Evolutionary conservation across 2,888 invertebrate species (phyloP).

Genomic region (Ophioninae sp.): DNA sequence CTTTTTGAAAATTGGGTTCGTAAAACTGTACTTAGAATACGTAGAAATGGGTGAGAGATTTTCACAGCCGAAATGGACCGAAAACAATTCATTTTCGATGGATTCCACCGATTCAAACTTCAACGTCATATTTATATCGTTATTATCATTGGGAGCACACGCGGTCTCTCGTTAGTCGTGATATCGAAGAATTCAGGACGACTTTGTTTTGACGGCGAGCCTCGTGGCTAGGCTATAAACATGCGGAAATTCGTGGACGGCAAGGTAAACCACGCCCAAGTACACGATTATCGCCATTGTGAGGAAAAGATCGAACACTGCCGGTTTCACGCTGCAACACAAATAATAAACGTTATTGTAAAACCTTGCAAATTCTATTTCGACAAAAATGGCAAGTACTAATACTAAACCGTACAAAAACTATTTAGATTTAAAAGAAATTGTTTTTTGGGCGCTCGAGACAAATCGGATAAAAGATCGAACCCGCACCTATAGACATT

Average conservation of each 20-base stretch:
- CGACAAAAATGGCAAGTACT: no score
- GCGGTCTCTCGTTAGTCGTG: background rate
- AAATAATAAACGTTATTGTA: slow-evolving; percentile 61
- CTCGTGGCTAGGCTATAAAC: slow-evolving; percentile 84
- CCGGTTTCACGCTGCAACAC: slow-evolving; percentile 95
- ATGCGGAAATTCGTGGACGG: slow-evolving; percentile 87
- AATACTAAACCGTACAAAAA: no score
- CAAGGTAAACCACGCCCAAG: slow-evolving; percentile 91
- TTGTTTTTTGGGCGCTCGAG: no score
- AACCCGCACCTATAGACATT: slow-evolving; percentile 91
- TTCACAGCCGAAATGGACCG: no score
- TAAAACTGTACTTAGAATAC: no score
- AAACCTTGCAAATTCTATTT: background rate
- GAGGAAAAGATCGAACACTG: slow-evolving; percentile 97
- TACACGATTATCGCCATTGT: slow-evolving; percentile 93
- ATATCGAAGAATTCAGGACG: slow-evolving; percentile 67
- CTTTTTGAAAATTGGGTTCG: no score
- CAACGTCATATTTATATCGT: background rate
- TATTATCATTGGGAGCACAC: background rate
- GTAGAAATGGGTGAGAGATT: no score
- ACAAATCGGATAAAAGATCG: background rate
- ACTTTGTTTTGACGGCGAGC: slow-evolving; percentile 75
- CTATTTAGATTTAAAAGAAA: no score
- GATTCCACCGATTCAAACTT: no score
- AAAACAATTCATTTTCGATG: no score